Evolutionary conservation across 64 coral and sea anemone species (phyloP), one percentile per base, ranked within the genome.

Genomic region (Montipora efflorescens): DNA sequence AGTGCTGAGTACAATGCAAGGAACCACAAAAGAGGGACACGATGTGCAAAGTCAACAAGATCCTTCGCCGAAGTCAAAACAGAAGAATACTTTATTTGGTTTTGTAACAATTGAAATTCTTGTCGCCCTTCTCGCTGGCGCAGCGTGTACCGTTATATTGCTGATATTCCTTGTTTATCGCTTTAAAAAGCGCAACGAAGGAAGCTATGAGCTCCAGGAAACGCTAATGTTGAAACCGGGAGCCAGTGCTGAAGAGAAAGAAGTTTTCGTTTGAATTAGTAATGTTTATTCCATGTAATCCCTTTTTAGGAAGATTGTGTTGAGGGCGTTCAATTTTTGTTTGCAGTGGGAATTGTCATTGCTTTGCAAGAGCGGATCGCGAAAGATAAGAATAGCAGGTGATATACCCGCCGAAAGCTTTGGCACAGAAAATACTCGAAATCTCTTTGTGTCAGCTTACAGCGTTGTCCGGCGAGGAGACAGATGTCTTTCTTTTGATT

Each of bases 81-180:
- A 49, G 58, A 79, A 93, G 48, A 88, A 93, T 45, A 88, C 85
- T 19, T 83, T 95, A 78, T 98, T 98, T 80, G 93, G 93, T 49
- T 92, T 81, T 59, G 90, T 98, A 48, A 95, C 96, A 15, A 80
- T 98, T n/a, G 96, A 98, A 75, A 98, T 98, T 71, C 72, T 98
- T 6, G 94, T 98, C 10, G 96, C 96, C 2, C 75, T 98, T 4
- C 90, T 98, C 3, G 96, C 96, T 10, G 96, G 96, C 19, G 96
- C 96, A 0, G 53, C 91, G 18, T 98, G 92, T 11, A 88, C 96
- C 2, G 77, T 98, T 7, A 51, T 98, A 20, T 84, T 98, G 15
- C 67, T 98, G 4, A 84, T 90, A 1, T 98, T 98, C 71, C 78
- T 98, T 25, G 96, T 98, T 3, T 87, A 98, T 98, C 93, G 96